phyloP scores from a whole-genome alignment of 2,888 invertebrate genomes.

The Drosophila emarginata region DNA sequence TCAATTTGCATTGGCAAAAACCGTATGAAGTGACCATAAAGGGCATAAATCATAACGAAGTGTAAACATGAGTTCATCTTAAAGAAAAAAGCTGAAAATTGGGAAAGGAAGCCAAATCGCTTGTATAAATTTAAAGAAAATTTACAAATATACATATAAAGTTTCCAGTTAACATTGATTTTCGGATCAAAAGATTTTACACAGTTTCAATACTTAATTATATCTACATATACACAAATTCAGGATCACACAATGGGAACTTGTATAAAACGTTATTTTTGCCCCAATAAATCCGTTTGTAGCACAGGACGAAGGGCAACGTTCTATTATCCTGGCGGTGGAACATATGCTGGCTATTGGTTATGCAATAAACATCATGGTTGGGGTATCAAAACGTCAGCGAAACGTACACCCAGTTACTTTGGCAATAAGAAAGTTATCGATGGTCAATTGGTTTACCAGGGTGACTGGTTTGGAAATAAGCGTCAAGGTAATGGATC shows the following conservation, averaged over 20 bases:
- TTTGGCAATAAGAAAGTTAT: constrained; percentile 55
- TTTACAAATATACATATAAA: too few relatives aligned
- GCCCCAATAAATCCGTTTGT: constrained; percentile 58
- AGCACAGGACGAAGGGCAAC: constrained; percentile 69
- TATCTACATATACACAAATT: constrained; percentile 16
- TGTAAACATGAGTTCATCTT: background rate
- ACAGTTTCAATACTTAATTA: background rate
- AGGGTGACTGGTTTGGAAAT: constrained; percentile 77
- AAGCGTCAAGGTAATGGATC: constrained; percentile 79
- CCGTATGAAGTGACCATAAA: background rate
- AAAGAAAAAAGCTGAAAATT: background rate
- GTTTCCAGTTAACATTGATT: background rate
- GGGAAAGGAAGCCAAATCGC: background rate
- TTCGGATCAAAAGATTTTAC: background rate
- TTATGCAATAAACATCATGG: constrained; percentile 66
- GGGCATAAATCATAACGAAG: background rate
- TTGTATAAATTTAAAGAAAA: background rate
- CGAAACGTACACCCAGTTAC: constrained; percentile 28
- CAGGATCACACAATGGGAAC: constrained; percentile 41
- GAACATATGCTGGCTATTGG: constrained; percentile 77
- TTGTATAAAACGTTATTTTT: constrained; percentile 52
- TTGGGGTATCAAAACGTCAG: constrained; percentile 70
- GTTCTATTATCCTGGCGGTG: constrained; percentile 71
- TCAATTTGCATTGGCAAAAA: background rate
- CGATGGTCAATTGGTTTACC: constrained; percentile 73